phyloP scores from a whole-genome alignment of 2,888 invertebrate species.

The Biston stratarius region DNA sequence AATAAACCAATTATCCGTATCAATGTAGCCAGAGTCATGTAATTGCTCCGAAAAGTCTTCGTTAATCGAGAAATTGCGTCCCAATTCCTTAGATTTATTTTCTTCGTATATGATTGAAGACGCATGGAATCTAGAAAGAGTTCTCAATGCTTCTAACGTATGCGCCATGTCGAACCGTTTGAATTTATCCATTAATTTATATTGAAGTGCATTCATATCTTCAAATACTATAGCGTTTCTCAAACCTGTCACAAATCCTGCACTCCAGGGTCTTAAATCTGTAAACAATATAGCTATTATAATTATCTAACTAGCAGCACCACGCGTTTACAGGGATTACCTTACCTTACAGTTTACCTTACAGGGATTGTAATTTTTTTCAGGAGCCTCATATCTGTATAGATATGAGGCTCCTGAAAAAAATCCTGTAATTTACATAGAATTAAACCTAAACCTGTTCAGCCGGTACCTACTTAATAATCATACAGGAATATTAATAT shows the following conservation, averaged over 20 bases:
- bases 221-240: slow-evolving; percentile 74
- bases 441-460: too few relatives aligned
- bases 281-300: neutral
- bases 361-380: too few relatives aligned
- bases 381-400: too few relatives aligned
- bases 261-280: slow-evolving; percentile 72
- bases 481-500: too few relatives aligned
- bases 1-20: slow-evolving; percentile 64
- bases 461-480: too few relatives aligned
- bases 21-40: slow-evolving; percentile 63
- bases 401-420: too few relatives aligned
- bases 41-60: slow-evolving; percentile 62
- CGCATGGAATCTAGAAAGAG: slow-evolving; percentile 82
- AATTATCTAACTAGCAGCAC: too few relatives aligned
- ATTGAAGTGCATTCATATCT: slow-evolving; percentile 70
- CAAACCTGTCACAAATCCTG: slow-evolving; percentile 60
- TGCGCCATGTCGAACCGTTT: slow-evolving; percentile 77
- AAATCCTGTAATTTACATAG: too few relatives aligned
- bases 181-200: slow-evolving; percentile 66
- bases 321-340: too few relatives aligned
- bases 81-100: slow-evolving; percentile 61
- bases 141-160: slow-evolving; percentile 74
- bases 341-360: too few relatives aligned
- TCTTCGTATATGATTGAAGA: slow-evolving; percentile 84
- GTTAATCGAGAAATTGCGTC: slow-evolving; percentile 58